phyloP scores from a whole-genome alignment of 1,140 invertebrate species.

The Antheraea mylitta region DNA sequence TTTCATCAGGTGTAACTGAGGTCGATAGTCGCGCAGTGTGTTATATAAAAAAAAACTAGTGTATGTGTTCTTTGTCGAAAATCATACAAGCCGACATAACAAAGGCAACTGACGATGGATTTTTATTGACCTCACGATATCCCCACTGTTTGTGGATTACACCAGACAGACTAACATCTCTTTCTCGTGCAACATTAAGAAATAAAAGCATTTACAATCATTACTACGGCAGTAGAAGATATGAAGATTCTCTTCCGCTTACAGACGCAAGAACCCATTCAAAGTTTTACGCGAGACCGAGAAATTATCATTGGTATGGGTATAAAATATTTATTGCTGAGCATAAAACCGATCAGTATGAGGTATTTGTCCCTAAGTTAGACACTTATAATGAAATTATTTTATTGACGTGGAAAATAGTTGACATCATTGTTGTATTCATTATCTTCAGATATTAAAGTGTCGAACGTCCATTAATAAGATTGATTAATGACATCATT shows the following conservation, averaged over 20 bases:
- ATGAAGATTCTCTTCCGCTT: background rate
- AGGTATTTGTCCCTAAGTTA: background rate
- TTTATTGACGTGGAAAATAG: background rate
- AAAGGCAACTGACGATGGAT: too few relatives aligned
- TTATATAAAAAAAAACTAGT: too few relatives aligned
- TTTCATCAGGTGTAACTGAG: too few relatives aligned
- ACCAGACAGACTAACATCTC: too few relatives aligned
- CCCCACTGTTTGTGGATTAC: too few relatives aligned
- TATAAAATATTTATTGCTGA: background rate
- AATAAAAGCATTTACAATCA: background rate
- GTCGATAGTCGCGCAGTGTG: too few relatives aligned
- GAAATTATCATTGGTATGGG: background rate
- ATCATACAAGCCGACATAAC: too few relatives aligned
- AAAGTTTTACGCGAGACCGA: background rate
- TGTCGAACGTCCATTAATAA: background rate
- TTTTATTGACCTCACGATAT: too few relatives aligned
- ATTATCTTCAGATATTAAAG: background rate
- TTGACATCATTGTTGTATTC: background rate
- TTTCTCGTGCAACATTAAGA: too few relatives aligned
- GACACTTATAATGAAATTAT: background rate
- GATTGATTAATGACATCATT: background rate
- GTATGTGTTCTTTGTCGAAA: too few relatives aligned
- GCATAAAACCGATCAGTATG: background rate
- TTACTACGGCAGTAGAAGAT: background rate
- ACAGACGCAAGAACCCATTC: background rate